Evolutionary conservation across 1,140 invertebrate species (phyloP).

Genomic region (Ostrea denselamellosa): DNA sequence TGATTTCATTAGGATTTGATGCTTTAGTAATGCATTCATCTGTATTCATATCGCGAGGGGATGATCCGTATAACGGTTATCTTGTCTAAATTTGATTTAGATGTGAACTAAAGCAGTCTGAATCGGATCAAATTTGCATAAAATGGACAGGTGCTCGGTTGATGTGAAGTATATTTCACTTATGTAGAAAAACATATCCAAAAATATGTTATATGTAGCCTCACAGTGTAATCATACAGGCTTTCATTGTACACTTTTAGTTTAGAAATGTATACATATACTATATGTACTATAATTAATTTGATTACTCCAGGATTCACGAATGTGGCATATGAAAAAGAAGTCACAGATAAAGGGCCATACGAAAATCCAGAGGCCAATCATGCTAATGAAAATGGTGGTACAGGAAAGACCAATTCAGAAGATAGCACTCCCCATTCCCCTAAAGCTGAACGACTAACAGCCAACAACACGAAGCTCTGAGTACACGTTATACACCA

Average conservation of each 20-base stretch:
- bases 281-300: background rate
- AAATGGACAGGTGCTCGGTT: too few species aligned
- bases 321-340: slow-evolving; percentile 15
- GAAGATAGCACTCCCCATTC: background rate
- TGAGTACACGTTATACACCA: too few species aligned
- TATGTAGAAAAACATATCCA: background rate
- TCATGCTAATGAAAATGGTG: background rate
- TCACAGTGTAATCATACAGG: background rate
- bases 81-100: too few species aligned
- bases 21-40: too few species aligned
- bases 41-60: too few species aligned
- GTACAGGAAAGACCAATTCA: background rate
- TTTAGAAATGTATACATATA: too few species aligned
- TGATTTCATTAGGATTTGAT: too few species aligned
- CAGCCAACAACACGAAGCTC: background rate
- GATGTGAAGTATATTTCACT: too few species aligned
- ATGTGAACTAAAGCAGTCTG: too few species aligned
- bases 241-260: background rate
- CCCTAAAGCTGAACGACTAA: background rate
- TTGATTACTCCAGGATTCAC: background rate
- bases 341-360: slow-evolving; percentile 36
- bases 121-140: too few species aligned
- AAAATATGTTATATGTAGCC: background rate
- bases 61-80: too few species aligned
- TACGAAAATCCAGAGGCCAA: slow-evolving; percentile 49